A percentile compares a stretch with the other conserved stretches of the same genome.
These are phyloP conservation scores for Perca schrenkii DNA, from an alignment of 2,113 vertebrate genomes.

Conservation along the genomic window DNA sequence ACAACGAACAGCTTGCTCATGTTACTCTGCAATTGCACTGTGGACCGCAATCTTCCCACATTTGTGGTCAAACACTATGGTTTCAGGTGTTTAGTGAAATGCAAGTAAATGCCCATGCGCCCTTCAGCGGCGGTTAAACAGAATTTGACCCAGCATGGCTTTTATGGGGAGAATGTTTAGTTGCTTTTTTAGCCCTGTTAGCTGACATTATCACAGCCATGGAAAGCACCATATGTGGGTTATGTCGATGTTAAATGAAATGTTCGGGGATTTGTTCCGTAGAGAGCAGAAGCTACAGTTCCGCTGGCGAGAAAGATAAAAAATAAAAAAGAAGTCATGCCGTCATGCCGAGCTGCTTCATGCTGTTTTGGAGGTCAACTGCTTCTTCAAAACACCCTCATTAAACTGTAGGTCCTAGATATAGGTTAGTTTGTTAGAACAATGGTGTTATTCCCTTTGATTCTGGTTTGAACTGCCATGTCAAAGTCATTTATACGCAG, in stretches of 20 bases:
- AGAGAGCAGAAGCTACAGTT: conserved; percentile 42
- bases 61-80: conserved; percentile 49
- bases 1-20: conserved; percentile 71
- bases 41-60: conserved; percentile 58
- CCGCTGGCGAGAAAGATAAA: conserved; percentile 57
- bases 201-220: conserved; percentile 52
- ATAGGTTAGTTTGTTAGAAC: conserved; percentile 38
- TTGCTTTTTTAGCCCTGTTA: conserved; percentile 29
- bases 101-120: conserved; percentile 36
- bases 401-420: conserved; percentile 59
- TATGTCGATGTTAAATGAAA: conserved; percentile 58
- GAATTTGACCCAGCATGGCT: conserved; percentile 36
- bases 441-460: conserved; percentile 50
- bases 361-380: conserved; percentile 70
- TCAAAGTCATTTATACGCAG: conserved; percentile 48
- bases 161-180: conserved; percentile 42
- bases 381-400: conserved; percentile 61
- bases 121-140: conserved; percentile 38
- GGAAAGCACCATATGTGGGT: conserved; percentile 47
- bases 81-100: conserved; percentile 70
- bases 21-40: conserved; percentile 58
- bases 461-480: conserved; percentile 42
- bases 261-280: conserved; percentile 59
- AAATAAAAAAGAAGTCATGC: conserved; percentile 34
- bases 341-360: conserved; percentile 52